Percentiles rank a stretch among this genome's conserved stretches.
These are phyloP conservation scores for Diadumene lineata DNA, from an alignment of 92 coral and sea anemone species.

Conservation along the genomic window DNA sequence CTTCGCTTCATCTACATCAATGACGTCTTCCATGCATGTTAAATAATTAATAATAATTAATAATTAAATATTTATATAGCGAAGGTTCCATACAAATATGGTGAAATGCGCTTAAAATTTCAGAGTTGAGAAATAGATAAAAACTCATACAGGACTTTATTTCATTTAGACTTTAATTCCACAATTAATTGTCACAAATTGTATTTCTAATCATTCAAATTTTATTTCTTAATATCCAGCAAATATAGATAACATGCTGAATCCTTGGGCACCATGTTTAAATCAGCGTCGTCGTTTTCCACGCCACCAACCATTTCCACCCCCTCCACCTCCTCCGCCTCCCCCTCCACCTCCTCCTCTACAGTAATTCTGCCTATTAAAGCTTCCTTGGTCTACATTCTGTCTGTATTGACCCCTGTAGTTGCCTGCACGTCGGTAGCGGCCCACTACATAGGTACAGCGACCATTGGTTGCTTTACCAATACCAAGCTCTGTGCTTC, in stretches of 20 bases:
- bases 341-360: constrained; percentile 38
- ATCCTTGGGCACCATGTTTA: not conserved
- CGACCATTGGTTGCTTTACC: constrained; percentile 71
- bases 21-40: too few species aligned
- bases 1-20: too few species aligned
- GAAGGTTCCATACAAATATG: too few species aligned
- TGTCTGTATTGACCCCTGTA: constrained; percentile 42
- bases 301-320: constrained; percentile 29
- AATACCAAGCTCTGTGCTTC: constrained; percentile 75
- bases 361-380: constrained; percentile 45
- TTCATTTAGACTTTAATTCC: too few species aligned
- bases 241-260: not conserved
- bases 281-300: constrained; percentile 13
- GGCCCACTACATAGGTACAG: constrained; percentile 87
- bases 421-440: constrained; percentile 80
- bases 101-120: too few species aligned
- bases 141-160: too few species aligned
- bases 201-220: too few species aligned
- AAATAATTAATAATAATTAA: too few species aligned
- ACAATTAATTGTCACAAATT: too few species aligned
- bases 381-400: constrained; percentile 75
- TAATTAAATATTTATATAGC: too few species aligned
- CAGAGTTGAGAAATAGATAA: too few species aligned
- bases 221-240: too few species aligned
- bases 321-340: constrained; percentile 19